Evolutionary conservation across 2,113 vertebrate species (phyloP), one percentile per base, ranked within the genome.

Genomic region (Salvelinus namaycush): DNA sequence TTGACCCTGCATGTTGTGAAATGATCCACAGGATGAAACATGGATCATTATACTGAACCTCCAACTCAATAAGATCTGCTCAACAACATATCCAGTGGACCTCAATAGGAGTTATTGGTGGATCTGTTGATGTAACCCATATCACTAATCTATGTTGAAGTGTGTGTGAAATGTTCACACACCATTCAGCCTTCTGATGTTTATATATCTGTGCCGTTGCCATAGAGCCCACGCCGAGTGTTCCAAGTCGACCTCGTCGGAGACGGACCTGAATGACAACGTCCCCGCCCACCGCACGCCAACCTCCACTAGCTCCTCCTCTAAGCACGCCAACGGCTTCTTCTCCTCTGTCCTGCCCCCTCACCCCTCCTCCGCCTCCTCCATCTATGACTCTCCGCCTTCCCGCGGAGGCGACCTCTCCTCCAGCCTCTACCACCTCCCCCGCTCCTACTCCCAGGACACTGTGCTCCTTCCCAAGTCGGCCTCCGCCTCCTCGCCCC

Each of bases 261-360:
- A 98, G 91, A 98, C 97, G 70, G 98, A 99, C 95, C 97, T 97
- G 93, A 99, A 98, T 13, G 98, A 98, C 91, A 98, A 98, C 68
- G 90, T 98, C 81, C 95, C 96, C 69, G 93, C 93, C 69, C 97
- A 97, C 86, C 96, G 96, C 91, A 93, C 87, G 7, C 92, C 95
- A 1, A 93, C 92, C 0, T 89, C 93, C 68, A 90, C 89, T 83
- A 93, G 92, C 0, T 89, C 93, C 68, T 90, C 88, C 3, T 91
- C 92, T 81, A 98, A 96, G 84, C 95, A 95, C 59, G 90, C 97
- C 88, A 99, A 99, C 11, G 97, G 98, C 87, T 97, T 96, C 87
- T 97, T 97, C 82, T 92, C 92, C 39, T 44, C 39, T 11, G 39
- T 44, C 20, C 95, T 94, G 87, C 94, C 88, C 75, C 83, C 88